These are phyloP conservation scores for Eulithis prunata DNA, from an alignment of 2,888 invertebrate genomes.

Conservation along the genomic window DNA sequence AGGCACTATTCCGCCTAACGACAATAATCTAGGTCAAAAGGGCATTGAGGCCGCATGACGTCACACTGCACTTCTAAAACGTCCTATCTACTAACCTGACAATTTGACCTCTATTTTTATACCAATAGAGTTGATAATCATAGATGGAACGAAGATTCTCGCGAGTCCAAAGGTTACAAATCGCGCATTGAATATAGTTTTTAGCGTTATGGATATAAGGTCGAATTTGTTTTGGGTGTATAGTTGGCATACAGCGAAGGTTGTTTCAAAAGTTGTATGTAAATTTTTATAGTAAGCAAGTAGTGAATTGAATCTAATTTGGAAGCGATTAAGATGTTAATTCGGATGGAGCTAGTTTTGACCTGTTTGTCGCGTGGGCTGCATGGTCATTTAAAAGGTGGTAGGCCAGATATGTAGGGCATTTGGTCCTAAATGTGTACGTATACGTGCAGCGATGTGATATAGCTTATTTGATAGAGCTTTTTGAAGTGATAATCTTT, in stretches of 20 bases:
- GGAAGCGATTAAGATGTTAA: slow-evolving; percentile 41
- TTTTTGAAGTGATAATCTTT: neutral
- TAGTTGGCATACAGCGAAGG: slow-evolving; percentile 26
- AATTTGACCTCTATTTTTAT: slow-evolving; percentile 3
- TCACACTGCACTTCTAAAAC: slow-evolving; percentile 62
- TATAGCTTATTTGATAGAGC: neutral
- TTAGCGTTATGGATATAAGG: slow-evolving; percentile 11
- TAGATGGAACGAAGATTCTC: neutral
- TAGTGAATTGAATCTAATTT: slow-evolving; percentile 13
- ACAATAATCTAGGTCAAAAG: slow-evolving; percentile 71
- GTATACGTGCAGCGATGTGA: too few species aligned
- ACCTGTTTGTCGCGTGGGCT: slow-evolving; percentile 19
- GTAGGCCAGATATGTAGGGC: neutral
- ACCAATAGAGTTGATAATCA: neutral
- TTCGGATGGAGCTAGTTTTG: slow-evolving; percentile 40
- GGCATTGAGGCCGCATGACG: slow-evolving; percentile 64
- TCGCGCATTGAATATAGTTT: slow-evolving; percentile 1
- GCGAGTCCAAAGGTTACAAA: slow-evolving; percentile 4
- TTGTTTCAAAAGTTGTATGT: slow-evolving; percentile 18
- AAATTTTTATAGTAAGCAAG: slow-evolving; percentile 8
- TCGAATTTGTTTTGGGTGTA: slow-evolving; percentile 7
- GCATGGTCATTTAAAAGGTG: neutral
- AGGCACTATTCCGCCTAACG: slow-evolving; percentile 61
- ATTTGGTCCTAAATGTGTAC: neutral
- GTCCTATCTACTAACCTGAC: neutral